Percentiles rank a stretch among this genome's conserved stretches.
Conservation (phyloP, 2,797 vertebrate genomes). For the Pachyuromys duprasi region DNA sequence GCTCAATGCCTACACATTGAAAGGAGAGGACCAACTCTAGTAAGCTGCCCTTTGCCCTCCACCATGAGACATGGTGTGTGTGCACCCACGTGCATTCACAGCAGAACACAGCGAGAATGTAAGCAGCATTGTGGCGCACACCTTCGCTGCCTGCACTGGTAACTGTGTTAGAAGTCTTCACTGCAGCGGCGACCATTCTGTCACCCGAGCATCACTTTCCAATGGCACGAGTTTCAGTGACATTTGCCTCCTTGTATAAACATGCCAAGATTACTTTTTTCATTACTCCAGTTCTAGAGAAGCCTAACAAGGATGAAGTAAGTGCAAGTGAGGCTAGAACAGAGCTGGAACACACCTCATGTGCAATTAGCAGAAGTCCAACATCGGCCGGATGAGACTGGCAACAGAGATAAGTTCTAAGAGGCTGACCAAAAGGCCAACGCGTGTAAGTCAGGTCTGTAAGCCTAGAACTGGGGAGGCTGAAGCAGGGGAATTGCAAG, state of each 20-base stretch:
- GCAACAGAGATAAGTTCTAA: neutral
- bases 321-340: neutral
- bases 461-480: neutral
- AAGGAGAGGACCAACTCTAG: neutral
- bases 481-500: neutral
- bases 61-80: neutral
- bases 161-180: conserved; percentile 24
- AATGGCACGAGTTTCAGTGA: neutral
- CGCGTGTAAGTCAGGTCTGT: neutral
- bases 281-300: neutral
- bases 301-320: conserved; percentile 8
- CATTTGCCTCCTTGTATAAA: conserved; percentile 32
- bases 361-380: neutral
- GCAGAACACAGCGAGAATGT: neutral
- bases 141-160: neutral
- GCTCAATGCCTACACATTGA: neutral
- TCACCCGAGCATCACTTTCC: neutral
- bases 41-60: neutral
- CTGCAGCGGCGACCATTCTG: neutral
- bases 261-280: conserved; percentile 24
- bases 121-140: neutral
- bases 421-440: neutral
- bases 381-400: neutral
- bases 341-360: neutral
- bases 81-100: neutral